phyloP scores from a whole-genome alignment of 1,140 invertebrate species.

The Carposina sasakii region DNA sequence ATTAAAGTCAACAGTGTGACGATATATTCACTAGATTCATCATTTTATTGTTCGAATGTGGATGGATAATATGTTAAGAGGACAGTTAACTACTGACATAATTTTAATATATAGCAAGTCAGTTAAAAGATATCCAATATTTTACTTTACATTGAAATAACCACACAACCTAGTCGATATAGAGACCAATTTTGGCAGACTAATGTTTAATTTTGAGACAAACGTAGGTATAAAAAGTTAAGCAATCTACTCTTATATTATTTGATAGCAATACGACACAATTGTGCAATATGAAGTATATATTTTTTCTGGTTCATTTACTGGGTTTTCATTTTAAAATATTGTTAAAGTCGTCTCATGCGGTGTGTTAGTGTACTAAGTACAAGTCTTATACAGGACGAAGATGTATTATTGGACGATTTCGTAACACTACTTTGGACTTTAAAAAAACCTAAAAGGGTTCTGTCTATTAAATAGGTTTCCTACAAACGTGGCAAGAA shows the following conservation, averaged over 20 bases:
- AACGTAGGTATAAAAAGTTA: too few relatives aligned
- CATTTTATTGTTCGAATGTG: conserved; percentile 67
- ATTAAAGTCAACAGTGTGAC: too few relatives aligned
- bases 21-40: too few relatives aligned
- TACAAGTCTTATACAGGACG: conserved; percentile 69
- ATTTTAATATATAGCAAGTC: conserved; percentile 48
- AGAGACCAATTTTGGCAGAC: too few relatives aligned
- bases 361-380: conserved; percentile 52
- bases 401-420: conserved; percentile 68
- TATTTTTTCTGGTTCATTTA: too few relatives aligned
- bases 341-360: conserved; percentile 35
- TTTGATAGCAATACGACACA: too few relatives aligned
- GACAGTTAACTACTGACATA: conserved; percentile 38
- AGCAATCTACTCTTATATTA: too few relatives aligned
- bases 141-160: conserved; percentile 35
- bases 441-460: conserved; percentile 30
- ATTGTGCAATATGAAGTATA: too few relatives aligned
- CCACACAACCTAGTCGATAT: conserved; percentile 62
- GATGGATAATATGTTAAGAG: conserved; percentile 63
- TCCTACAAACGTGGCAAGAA: conserved; percentile 52
- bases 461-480: conserved; percentile 12
- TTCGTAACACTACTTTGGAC: conserved; percentile 39
- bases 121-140: background rate
- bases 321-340: too few relatives aligned
- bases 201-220: too few relatives aligned